Percentiles rank a stretch among this genome's conserved stretches.
These are phyloP conservation scores for Agrotis clavis DNA, from an alignment of 2,888 invertebrate genomes.

Conservation along the genomic window DNA sequence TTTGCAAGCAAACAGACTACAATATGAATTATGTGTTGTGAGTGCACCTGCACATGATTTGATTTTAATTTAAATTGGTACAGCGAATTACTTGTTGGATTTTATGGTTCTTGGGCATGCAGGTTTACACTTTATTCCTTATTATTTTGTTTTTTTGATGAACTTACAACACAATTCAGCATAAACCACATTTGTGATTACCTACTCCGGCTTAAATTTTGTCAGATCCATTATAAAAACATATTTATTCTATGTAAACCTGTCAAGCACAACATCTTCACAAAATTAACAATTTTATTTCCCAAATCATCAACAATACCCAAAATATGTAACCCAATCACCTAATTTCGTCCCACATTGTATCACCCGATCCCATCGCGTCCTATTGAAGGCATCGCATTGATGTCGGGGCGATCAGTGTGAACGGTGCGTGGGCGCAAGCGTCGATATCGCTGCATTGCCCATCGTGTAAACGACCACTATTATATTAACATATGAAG, in stretches of 20 bases:
- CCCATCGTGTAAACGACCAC: slow-evolving; percentile 42
- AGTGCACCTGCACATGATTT: slow-evolving; percentile 9
- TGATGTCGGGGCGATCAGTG: slow-evolving; percentile 39
- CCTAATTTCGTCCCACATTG: slow-evolving; percentile 54
- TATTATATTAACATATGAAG: slow-evolving; percentile 59
- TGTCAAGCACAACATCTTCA: slow-evolving; percentile 29
- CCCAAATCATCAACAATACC: slow-evolving; percentile 22
- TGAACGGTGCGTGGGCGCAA: slow-evolving; percentile 53
- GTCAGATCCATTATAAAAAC: slow-evolving; percentile 2
- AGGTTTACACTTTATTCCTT: background rate
- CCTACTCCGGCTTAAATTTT: background rate
- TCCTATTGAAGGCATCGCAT: slow-evolving; percentile 32
- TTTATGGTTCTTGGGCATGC: background rate
- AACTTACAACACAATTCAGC: background rate
- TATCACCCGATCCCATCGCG: slow-evolving; percentile 20
- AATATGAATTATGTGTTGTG: slow-evolving; percentile 10
- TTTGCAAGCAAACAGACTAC: slow-evolving; percentile 2
- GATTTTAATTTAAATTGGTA: slow-evolving; percentile 2
- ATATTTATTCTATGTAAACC: slow-evolving; percentile 5
- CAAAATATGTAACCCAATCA: slow-evolving; percentile 42
- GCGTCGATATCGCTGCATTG: slow-evolving; percentile 31
- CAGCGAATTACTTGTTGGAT: background rate
- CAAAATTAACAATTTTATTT: slow-evolving; percentile 32
- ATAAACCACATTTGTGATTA: background rate
- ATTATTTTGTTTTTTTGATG: background rate